These are phyloP conservation scores for Mustela lutreola DNA, from an alignment of 2,113 vertebrate genomes.

Conservation along the genomic window DNA sequence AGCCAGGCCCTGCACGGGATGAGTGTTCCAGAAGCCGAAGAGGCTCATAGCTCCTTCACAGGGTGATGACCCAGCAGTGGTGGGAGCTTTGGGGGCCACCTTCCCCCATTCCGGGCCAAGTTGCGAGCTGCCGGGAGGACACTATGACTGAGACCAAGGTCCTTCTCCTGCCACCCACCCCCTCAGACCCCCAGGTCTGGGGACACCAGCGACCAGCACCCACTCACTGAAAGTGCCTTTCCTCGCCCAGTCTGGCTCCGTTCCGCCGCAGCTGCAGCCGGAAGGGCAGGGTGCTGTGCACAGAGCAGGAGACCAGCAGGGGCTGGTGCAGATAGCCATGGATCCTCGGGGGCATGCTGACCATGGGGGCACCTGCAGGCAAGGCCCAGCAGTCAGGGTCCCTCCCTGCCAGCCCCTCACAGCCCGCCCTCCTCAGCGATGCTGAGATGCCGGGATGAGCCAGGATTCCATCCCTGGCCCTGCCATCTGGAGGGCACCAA, in stretches of 20 bases:
- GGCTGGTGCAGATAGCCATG: conserved; percentile 90
- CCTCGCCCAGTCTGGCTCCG: conserved; percentile 89
- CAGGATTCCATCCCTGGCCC: rapidly evolving
- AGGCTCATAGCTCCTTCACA: rapidly evolving
- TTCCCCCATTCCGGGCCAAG: rapidly evolving
- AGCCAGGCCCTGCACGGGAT: rapidly evolving
- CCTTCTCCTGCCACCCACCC: neutral
- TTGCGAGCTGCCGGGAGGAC: neutral
- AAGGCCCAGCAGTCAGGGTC: neutral
- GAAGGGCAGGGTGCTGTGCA: conserved; percentile 92
- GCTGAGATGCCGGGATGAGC: neutral
- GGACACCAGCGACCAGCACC: rapidly evolving
- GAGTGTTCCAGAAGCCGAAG: neutral
- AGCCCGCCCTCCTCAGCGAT: rapidly evolving
- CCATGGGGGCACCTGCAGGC: conserved; percentile 90
- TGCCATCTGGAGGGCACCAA: rapidly evolving
- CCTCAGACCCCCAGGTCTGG: neutral
- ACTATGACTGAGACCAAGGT: rapidly evolving
- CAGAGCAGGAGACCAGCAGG: conserved; percentile 90
- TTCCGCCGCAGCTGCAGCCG: conserved; percentile 90
- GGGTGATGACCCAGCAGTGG: neutral
- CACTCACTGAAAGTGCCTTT: conserved; percentile 91
- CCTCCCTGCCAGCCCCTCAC: rapidly evolving
- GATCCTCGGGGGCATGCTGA: conserved; percentile 91
- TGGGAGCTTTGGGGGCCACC: neutral